Evolutionary conservation across 2,113 vertebrate species (phyloP), one percentile per base, ranked within the genome.

Genomic region (Globicephala melas): DNA sequence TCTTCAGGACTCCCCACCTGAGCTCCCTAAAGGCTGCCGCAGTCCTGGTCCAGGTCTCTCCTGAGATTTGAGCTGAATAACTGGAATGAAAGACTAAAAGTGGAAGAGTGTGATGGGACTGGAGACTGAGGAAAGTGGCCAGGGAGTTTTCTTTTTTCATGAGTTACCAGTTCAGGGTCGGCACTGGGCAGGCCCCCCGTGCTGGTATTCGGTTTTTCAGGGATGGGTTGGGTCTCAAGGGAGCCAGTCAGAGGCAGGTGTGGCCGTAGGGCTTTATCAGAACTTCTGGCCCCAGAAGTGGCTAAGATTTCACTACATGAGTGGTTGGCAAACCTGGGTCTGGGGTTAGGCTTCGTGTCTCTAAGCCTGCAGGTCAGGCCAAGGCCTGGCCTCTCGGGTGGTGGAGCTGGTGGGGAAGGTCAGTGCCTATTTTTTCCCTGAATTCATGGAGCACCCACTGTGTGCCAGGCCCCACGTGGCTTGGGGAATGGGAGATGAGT

Each of bases 381-480:
- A 67, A 76, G 62, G 38, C 20, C 58, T 60, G 44, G 60, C 70
- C 44, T 68, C 10, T 4, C 21, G 7, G 31, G n/a, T 33, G 31
- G 6, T 4, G 12, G 60, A n/a, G 28, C 33, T 71, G 73, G 60
- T 31, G 2, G 28, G 90, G 38, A n/a, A 18, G 1, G 2, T 2
- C 1, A 28, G 38, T 2, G 20, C 53, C 38, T 26, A 6, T 6
- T 21, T 25, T 80, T 6, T 4, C 38, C 28, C 31, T 55, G n/a
- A 53, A 23, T 36, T 80, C 53, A 33, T 2, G 36, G 41, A 71
- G 67, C 83, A 41, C 17, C 55, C 17, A 25, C n/a, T 14, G 9
- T 0, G 0, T 14, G 44, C 20, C 25, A 50, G 60, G 77, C 36
- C 17, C 33, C 18, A 2, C 2, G 18, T 23, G 44, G 84, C 33